Evolutionary conservation across 2,888 invertebrate species (phyloP).

Genomic region (Automeris io): DNA sequence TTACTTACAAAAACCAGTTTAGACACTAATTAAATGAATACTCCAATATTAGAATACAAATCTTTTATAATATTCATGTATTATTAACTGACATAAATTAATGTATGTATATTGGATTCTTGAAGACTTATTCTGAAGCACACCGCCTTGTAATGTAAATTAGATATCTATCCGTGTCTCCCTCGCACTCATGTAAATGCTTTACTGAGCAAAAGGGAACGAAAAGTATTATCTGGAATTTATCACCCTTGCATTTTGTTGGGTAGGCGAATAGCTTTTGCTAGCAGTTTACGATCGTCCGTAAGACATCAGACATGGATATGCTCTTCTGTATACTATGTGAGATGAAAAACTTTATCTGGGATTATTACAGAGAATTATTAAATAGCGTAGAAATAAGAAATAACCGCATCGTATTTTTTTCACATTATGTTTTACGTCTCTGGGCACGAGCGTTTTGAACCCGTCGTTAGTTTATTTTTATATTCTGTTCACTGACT

Average conservation of each 20-base stretch:
- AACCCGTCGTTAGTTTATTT: too few species aligned
- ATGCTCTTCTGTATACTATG: conserved; percentile 8
- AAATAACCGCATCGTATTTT: too few species aligned
- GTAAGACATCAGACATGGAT: conserved; percentile 14
- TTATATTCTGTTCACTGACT: too few species aligned
- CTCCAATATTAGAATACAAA: too few species aligned
- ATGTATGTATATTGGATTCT: not conserved
- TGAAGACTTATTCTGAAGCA: not conserved
- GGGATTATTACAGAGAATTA: too few species aligned
- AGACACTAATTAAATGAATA: too few species aligned
- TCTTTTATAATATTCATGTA: too few species aligned
- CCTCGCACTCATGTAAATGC: not conserved
- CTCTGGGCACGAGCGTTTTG: too few species aligned
- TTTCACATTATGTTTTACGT: too few species aligned
- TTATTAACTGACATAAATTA: too few species aligned
- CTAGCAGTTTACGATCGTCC: conserved; percentile 15
- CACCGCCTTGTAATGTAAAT: not conserved
- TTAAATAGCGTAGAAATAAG: too few species aligned
- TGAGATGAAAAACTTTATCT: not conserved
- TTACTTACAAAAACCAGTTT: too few species aligned
- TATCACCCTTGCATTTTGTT: not conserved
- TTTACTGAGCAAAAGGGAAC: not conserved
- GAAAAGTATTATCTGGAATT: not conserved
- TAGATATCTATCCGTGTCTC: not conserved
- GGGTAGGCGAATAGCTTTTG: conserved; percentile 1